phyloP scores from a whole-genome alignment of 2,888 invertebrate species.

The Drosophila paracracens region DNA sequence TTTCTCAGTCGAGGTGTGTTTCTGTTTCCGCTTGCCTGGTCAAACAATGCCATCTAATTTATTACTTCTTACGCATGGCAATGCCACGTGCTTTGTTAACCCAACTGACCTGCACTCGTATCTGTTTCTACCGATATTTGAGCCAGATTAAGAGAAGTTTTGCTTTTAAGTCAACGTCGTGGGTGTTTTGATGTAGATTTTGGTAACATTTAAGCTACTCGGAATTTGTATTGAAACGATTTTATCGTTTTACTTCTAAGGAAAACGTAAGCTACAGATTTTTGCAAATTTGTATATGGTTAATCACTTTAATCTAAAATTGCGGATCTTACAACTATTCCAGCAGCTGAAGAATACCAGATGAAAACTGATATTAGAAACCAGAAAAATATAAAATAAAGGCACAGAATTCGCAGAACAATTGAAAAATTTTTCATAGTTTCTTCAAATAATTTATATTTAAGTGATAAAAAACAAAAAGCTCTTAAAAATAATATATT shows the following conservation, averaged over 20 bases:
- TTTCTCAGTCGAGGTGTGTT: conserved; percentile 30
- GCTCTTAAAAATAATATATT: background rate
- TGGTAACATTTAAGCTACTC: background rate
- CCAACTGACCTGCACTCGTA: conserved; percentile 53
- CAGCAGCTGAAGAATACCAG: conserved; percentile 12
- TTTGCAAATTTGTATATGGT: conserved; percentile 35
- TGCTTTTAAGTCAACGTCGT: conserved; percentile 25
- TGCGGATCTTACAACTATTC: background rate
- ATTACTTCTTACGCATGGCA: conserved; percentile 42
- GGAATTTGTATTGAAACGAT: conserved; percentile 32
- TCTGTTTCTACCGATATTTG: conserved; percentile 34
- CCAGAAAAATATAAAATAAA: background rate
- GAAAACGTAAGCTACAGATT: conserved; percentile 34
- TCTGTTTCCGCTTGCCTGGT: conserved; percentile 20
- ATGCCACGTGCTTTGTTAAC: conserved; percentile 67
- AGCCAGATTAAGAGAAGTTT: conserved; percentile 23
- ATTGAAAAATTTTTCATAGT: background rate
- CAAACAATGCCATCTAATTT: conserved; percentile 57
- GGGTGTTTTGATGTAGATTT: conserved; percentile 42
- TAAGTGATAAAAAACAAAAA: background rate
- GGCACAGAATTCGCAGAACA: background rate
- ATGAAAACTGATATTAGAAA: conserved; percentile 1
- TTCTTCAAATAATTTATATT: background rate
- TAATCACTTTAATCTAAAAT: conserved; percentile 20
- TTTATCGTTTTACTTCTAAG: conserved; percentile 23